Base-by-base conservation (phyloP, 2,888 invertebrate genomes). In the Mythimna ferrago region DNA sequence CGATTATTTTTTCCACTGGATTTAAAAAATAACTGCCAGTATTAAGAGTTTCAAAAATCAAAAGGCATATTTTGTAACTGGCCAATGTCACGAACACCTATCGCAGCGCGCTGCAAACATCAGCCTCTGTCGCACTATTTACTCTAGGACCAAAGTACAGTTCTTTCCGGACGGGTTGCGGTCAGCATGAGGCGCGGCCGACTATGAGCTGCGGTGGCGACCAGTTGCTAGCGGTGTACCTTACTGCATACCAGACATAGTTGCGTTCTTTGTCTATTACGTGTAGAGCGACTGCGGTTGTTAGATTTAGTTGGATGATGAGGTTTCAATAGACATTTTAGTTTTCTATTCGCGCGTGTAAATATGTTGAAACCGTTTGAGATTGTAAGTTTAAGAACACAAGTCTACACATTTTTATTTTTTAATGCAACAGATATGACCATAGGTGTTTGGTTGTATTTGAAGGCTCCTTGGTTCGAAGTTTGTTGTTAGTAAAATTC, bases 211-310 rank as follows among this genome's bases (percentile, higher is more conserved):
- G 86, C 66, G 86, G 86, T 87, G 58, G 57, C 78, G 71, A 80
- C 86, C 77, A 85, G 87, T 86, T 82, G 80, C 85, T 76, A 44
- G 66, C 68, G 73, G 85, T 84, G 54, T 85, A 74, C 73, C 74
- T 85, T 85, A 85, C 85, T 48, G 73, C 82, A 86, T 85, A 73
- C 71, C 82, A 60, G 35, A 38, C 73, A 85, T 85, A 83, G 71
- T 83, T 83, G 54, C 7, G 44, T 65, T 82, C 57, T 79, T 83
- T 71, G 65, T 75, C 70, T 68, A 70, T 21, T 63, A 70, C 66
- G 70, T 67, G 41, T 61, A 14, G 35, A 61, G 54, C 16, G 7
- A 38, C 53, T 81, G 83, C 35, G 80, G 80, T 79, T 56, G 44
- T 69, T 69, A 69, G 57, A 3, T 65, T 74, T 67, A 54, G 41